Conservation (phyloP, 1,140 invertebrate genomes). For the Asobara japonica region DNA sequence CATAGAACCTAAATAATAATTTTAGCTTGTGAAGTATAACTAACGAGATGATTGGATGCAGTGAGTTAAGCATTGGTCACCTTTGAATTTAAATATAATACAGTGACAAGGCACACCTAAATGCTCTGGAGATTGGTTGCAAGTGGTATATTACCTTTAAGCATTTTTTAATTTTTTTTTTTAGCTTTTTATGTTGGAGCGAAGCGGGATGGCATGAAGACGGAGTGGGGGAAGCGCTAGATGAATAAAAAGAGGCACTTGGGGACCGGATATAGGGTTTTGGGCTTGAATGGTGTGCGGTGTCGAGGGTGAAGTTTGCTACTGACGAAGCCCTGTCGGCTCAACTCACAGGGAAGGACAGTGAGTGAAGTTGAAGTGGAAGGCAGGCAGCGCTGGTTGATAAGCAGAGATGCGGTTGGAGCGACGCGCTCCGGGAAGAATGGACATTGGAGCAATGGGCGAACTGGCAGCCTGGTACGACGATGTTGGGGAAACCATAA, state of each 20-base stretch:
- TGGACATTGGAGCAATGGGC: no score
- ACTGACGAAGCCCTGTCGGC: background rate
- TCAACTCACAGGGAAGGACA: background rate
- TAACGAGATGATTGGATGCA: background rate
- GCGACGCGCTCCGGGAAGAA: background rate
- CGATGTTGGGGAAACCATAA: background rate
- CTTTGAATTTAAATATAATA: no score
- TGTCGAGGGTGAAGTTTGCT: background rate
- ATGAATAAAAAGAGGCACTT: background rate
- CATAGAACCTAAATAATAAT: background rate
- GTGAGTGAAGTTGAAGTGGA: conserved; percentile 14
- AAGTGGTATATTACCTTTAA: conserved; percentile 7
- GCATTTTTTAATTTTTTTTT: background rate
- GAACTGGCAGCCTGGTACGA: background rate
- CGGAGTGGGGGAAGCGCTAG: background rate
- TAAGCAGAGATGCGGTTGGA: background rate
- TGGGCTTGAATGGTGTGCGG: background rate
- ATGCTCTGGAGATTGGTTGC: background rate
- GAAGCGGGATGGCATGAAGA: background rate
- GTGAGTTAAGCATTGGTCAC: background rate
- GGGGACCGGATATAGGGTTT: background rate
- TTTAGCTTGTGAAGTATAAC: background rate
- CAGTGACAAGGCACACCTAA: no score
- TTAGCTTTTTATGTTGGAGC: background rate
- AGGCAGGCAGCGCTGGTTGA: background rate